These are phyloP conservation scores for Mesorhabditis spiculigera DNA, from an alignment of 2,888 invertebrate species.

Conservation along the genomic window DNA sequence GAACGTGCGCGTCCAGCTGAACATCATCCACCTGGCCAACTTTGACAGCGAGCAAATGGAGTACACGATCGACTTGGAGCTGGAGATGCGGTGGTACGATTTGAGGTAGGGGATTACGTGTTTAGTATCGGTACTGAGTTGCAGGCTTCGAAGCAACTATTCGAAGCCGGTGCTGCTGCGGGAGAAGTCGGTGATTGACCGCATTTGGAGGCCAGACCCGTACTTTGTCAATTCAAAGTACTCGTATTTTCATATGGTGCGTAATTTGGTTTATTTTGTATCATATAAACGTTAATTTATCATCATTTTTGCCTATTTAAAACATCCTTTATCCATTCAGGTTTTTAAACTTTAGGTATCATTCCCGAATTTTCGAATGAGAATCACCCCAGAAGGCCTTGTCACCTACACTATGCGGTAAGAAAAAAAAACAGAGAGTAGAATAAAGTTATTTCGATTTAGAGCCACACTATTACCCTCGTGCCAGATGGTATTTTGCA, in stretches of 20 bases:
- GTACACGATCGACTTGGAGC: conserved; percentile 45
- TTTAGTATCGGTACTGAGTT: not conserved
- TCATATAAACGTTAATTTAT: not conserved
- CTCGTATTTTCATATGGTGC: conserved; percentile 47
- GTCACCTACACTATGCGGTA: conserved; percentile 52
- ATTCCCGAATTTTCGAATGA: conserved; percentile 56
- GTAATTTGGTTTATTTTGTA: not conserved
- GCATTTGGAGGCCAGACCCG: conserved; percentile 55
- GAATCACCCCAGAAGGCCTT: conserved; percentile 47
- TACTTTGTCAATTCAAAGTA: conserved; percentile 56
- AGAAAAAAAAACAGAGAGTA: not conserved
- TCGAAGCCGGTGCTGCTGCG: conserved; percentile 49
- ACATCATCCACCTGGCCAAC: conserved; percentile 50
- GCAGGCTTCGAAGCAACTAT: conserved; percentile 50
- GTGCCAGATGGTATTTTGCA: conserved; percentile 56
- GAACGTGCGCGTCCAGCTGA: conserved; percentile 44
- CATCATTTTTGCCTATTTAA: not conserved
- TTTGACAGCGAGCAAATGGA: conserved; percentile 55
- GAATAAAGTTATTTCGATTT: conserved; percentile 6
- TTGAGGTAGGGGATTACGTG: conserved; percentile 19
- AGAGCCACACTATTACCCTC: conserved; percentile 52
- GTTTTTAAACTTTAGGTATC: conserved; percentile 31
- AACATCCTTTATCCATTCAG: too few relatives aligned
- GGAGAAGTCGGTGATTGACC: conserved; percentile 48
- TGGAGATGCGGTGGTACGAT: conserved; percentile 51